Evolutionary conservation across 1,140 invertebrate genomes (phyloP), one percentile per base, ranked within the genome.

Genomic region (Sarcophaga peregrina): DNA sequence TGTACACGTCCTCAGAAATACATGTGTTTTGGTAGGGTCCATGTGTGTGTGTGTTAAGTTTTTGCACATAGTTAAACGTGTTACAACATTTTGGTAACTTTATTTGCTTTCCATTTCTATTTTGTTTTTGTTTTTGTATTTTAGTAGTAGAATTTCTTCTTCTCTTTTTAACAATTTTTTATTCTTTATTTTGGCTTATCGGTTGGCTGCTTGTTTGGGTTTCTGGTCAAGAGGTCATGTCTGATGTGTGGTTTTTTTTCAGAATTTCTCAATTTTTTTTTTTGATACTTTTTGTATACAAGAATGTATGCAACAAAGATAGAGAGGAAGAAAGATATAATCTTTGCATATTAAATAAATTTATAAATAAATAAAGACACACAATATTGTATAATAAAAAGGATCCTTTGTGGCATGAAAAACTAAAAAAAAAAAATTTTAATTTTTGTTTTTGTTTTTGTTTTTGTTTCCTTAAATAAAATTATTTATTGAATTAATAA

Each of bases 191-290:
- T 68, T 68, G 62, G n/a, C 15, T 58, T 7, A 7, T 68, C 20
- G 62, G n/a, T 68, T 68, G 62, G 62, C n/a, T 68, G 10, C n/a
- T 8, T 68, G 17, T n/a, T 68, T 68, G 62, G 54, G 62, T 68
- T 68, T 68, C 25, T 25, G 62, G 62, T 68, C 62, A 68, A 68
- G 62, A 68, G 17, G 62, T 68, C 62, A 68, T 68, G 62, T 68
- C 62, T 68, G 62, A 68, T 68, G 62, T 68, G 62, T 68, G 62
- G 62, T 68, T 68, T 68, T 68, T 20, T 37, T 4, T 37, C 25
- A 68, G n/a, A 20, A 17, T 68, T 68, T 62, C n/a, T 62, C 15
- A 62, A 37, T 62, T 62, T 62, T 68, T 68, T 68, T 20, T 20
- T 20, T 68, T 5, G 7, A 20, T 20, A n/a, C 50, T 25, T 68